Conservation (phyloP, 2,888 invertebrate species). For the Caenorhabditis sp. region DNA sequence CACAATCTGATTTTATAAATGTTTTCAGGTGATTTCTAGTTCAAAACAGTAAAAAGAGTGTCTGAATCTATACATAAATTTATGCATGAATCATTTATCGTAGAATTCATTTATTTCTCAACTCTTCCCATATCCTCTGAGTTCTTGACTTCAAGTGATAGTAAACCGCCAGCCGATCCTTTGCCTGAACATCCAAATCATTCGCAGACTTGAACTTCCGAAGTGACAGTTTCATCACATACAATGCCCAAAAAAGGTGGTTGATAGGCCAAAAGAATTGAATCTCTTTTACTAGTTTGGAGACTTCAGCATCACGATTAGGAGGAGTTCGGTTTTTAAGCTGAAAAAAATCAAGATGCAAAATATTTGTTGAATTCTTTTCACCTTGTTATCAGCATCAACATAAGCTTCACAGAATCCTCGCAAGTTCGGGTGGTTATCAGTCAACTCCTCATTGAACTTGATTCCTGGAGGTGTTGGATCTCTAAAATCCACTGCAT, state of each 20-base stretch:
- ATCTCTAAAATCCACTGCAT: neutral
- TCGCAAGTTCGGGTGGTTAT: neutral
- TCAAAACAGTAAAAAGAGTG: too few species aligned
- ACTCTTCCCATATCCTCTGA: too few species aligned
- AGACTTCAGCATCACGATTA: neutral
- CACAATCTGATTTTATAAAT: too few species aligned
- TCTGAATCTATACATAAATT: too few species aligned
- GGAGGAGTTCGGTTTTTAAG: neutral
- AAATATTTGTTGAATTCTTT: too few species aligned
- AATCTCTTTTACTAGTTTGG: conserved; percentile 2
- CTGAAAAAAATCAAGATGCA: neutral
- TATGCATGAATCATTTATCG: too few species aligned
- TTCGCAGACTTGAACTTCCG: neutral
- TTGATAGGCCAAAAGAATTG: conserved; percentile 33
- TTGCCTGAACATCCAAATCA: neutral
- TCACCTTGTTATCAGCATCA: conserved; percentile 1
- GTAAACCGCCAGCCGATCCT: conserved; percentile 28
- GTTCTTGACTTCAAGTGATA: conserved; percentile 31
- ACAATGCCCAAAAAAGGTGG: conserved; percentile 19
- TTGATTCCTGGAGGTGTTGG: neutral
- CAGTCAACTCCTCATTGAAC: neutral
- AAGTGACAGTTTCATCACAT: neutral
- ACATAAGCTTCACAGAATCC: conserved; percentile 19
- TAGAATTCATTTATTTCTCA: too few species aligned
- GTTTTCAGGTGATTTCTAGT: too few species aligned